These are phyloP conservation scores for Ariolimax columbianus DNA, from an alignment of 2,888 invertebrate genomes.

Conservation along the genomic window DNA sequence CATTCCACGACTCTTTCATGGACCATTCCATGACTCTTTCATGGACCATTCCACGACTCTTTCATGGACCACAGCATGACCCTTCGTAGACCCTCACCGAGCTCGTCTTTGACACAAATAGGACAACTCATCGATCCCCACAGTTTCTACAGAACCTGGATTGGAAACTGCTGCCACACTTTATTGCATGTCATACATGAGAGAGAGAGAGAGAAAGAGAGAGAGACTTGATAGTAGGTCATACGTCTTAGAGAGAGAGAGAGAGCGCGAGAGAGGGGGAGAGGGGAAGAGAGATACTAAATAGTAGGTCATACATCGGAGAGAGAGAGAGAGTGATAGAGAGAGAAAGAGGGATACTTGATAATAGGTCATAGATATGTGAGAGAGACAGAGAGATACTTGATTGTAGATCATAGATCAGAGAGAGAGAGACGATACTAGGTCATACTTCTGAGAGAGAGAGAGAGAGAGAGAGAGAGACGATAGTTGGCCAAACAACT, in stretches of 20 bases:
- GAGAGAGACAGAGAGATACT: neutral
- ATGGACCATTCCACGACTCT: no score
- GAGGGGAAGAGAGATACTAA: neutral
- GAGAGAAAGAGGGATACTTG: no score
- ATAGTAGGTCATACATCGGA: neutral
- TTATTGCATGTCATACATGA: no score
- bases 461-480: neutral
- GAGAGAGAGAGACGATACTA: neutral
- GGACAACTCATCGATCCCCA: no score
- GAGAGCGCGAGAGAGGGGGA: neutral
- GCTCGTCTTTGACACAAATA: no score
- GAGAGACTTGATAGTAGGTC: neutral
- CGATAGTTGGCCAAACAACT: neutral
- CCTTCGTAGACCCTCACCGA: no score
- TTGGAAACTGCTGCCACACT: no score
- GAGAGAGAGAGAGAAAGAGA: neutral
- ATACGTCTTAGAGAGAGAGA: neutral
- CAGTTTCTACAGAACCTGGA: no score
- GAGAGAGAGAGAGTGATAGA: neutral
- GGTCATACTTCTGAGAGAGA: no score
- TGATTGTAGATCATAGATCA: neutral
- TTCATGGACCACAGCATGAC: no score
- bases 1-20: no score
- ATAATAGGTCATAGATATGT: neutral
- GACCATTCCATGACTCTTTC: no score